phyloP scores from a whole-genome alignment of 2,888 invertebrate species.

The Ditula angustiorana region DNA sequence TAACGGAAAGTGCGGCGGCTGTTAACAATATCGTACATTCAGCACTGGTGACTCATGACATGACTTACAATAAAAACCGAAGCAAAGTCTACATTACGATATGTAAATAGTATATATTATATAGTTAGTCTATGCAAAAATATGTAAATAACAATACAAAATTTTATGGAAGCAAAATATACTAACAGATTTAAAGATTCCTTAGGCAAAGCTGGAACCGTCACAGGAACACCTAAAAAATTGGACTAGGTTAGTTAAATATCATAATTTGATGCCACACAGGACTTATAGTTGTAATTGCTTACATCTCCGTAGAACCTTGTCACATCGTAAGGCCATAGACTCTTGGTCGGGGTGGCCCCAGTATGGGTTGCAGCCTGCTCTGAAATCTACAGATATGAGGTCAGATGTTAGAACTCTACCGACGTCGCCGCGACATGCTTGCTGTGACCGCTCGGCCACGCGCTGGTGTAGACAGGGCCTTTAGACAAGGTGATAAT shows the following conservation, averaged over 20 bases:
- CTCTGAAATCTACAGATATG: conserved; percentile 69
- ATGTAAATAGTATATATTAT: too few species aligned
- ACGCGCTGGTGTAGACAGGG: too few species aligned
- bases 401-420: too few species aligned
- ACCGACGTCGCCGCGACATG: too few species aligned
- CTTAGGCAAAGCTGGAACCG: conserved; percentile 64
- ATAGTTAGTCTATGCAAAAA: not conserved
- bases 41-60: too few species aligned
- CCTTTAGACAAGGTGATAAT: too few species aligned
- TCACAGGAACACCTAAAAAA: conserved; percentile 69
- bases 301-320: conserved; percentile 67
- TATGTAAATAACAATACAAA: too few species aligned
- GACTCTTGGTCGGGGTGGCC: conserved; percentile 77
- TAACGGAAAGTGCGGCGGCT: conserved; percentile 70
- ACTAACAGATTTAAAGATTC: conserved; percentile 66
- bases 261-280: not conserved
- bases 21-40: not conserved
- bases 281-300: not conserved
- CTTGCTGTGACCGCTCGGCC: not conserved
- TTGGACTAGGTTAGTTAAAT: not conserved
- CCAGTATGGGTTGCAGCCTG: conserved; percentile 79
- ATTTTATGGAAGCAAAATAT: too few species aligned
- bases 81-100: too few species aligned
- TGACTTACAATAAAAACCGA: too few species aligned
- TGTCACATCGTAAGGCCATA: conserved; percentile 70